phyloP scores from a whole-genome alignment of 2,113 vertebrate species.

The Eulacestoma nigropectus region DNA sequence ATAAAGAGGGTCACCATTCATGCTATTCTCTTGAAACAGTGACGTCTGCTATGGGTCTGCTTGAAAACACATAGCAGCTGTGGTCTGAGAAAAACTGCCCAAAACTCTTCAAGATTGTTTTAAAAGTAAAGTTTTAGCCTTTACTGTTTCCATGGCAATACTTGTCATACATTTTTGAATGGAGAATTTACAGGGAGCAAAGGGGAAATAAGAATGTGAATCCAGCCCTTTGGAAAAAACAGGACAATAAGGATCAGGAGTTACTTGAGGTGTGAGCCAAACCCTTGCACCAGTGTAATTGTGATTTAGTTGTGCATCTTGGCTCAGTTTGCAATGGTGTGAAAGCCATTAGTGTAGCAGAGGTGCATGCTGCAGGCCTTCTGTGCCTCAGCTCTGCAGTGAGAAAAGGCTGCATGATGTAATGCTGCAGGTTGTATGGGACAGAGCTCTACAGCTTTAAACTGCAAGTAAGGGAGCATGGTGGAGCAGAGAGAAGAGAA shows the following conservation, averaged over 20 bases:
- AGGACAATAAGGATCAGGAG: conserved; percentile 19
- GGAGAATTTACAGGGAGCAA: conserved; percentile 40
- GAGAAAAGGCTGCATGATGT: background rate
- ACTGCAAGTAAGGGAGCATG: background rate
- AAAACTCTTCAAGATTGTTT: background rate
- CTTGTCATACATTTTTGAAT: background rate
- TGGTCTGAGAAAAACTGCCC: background rate
- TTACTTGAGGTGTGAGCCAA: conserved; percentile 31
- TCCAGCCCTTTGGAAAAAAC: background rate
- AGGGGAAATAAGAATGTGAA: conserved; percentile 44
- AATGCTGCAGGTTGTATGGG: background rate
- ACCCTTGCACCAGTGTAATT: background rate
- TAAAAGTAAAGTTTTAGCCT: background rate
- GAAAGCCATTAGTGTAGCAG: background rate
- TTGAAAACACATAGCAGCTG: background rate
- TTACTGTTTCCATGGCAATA: conserved; percentile 40
- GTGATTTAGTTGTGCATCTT: background rate
- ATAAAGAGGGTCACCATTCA: background rate
- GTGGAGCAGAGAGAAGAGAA: background rate
- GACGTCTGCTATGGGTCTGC: background rate
- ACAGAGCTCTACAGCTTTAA: background rate
- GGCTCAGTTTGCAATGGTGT: background rate
- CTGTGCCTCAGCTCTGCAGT: background rate
- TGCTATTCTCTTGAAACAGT: background rate
- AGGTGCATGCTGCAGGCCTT: background rate